Conservation (phyloP, 1,140 invertebrate genomes). For the Pseudomyrmex sp. region DNA sequence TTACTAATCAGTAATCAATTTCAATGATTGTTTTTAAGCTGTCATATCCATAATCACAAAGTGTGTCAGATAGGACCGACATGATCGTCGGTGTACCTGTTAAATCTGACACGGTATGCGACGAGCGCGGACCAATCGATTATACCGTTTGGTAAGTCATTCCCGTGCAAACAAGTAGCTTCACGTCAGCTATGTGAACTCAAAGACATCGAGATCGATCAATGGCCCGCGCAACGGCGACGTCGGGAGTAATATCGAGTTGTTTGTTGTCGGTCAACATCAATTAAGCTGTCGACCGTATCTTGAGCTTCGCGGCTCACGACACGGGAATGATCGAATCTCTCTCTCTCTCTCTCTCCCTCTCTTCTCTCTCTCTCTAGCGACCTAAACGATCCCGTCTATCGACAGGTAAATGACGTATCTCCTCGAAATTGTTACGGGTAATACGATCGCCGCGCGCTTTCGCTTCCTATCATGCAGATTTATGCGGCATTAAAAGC, state of each 20-base stretch:
- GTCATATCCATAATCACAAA: too few species aligned
- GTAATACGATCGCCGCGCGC: conserved; percentile 21
- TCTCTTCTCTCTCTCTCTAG: not conserved
- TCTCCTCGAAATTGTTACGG: conserved; percentile 49
- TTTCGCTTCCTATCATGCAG: not conserved
- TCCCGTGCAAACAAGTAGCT: conserved; percentile 23
- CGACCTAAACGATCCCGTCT: conserved; percentile 16
- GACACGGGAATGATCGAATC: conserved; percentile 35
- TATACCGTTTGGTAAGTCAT: conserved; percentile 25
- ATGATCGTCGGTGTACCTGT: conserved; percentile 20
- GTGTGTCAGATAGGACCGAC: too few species aligned
- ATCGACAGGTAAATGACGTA: conserved; percentile 35
- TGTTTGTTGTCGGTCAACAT: conserved; percentile 71
- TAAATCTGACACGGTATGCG: conserved; percentile 55
- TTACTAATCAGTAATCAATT: too few species aligned
- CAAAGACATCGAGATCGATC: conserved; percentile 57
- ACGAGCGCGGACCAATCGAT: conserved; percentile 53
- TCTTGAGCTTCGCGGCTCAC: conserved; percentile 35
- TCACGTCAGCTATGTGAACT: conserved; percentile 51
- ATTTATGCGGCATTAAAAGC: conserved; percentile 63
- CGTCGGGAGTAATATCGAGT: conserved; percentile 54
- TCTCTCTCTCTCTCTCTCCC: too few species aligned
- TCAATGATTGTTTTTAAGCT: too few species aligned
- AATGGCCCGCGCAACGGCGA: conserved; percentile 17
- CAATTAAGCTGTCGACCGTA: conserved; percentile 62